Base-by-base conservation (phyloP, 2,113 vertebrate genomes). In the Struthio camelus region DNA sequence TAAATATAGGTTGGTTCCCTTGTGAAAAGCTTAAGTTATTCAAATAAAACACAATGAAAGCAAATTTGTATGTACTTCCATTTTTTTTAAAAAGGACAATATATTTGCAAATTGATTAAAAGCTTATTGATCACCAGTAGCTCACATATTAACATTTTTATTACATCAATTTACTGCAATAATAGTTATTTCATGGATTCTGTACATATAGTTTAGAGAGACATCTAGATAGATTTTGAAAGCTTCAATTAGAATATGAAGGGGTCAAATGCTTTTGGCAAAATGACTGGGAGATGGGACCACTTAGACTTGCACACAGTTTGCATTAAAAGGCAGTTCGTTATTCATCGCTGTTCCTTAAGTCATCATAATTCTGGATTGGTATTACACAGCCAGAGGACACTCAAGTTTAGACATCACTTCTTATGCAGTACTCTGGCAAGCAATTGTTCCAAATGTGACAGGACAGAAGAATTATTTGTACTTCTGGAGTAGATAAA, bases 11-110 rank as follows among this genome's bases (percentile, higher is more conserved):
- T 32, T 96, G 92, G 34, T 82, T 92, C 38, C 67, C 59, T 73
- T 4, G 71, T 15, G 76, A n/a, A 59, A 80, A 70, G 27, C 61
- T 93, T 89, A 51, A 62, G 70, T 71, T 72, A 75, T 28, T 91
- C 70, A 80, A 89, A 85, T 83, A 89, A 95, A 94, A 69, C 77
- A 93, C 44, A 59, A 80, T 58, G 80, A 92, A 96, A 92, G 53
- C 28, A 94, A 80, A 82, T 61, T 28, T 46, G 32, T 38, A 80
- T 38, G 28, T 42, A 19, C 34, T 23, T 69, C 23, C 59, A 73
- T 7, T n/a, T 64, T 88, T 78, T 50, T 46, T 73, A 83, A 50
- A 34, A 85, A 96, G 40, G 76, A 77, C 44, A 82, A 89, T 86
- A 77, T 14, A 32, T 61, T 73, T 61, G 78, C 79, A 28, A 80